These are phyloP conservation scores for Tetraneura akinire DNA, from an alignment of 1,140 invertebrate genomes.

Conservation along the genomic window DNA sequence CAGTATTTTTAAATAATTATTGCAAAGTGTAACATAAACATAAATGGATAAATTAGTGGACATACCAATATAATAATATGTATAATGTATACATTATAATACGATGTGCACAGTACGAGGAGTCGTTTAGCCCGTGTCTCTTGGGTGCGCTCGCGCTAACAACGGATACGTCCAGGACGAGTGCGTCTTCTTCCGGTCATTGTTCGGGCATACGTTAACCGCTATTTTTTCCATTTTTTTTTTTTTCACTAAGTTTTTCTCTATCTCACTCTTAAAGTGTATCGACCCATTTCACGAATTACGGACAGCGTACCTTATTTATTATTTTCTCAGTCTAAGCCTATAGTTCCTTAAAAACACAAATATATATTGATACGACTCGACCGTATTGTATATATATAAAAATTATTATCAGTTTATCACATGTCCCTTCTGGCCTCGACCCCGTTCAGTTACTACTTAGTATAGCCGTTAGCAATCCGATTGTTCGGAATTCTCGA, in stretches of 20 bases:
- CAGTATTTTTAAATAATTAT: too few relatives aligned
- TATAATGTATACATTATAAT: too few relatives aligned
- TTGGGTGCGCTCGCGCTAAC: slow-evolving; percentile 8
- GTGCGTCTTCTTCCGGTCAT: slow-evolving; percentile 31
- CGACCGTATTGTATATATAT: not conserved
- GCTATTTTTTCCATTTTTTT: slow-evolving; percentile 9
- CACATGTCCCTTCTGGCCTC: not conserved
- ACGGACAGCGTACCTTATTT: not conserved
- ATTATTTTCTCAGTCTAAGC: not conserved
- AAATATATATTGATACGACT: not conserved
- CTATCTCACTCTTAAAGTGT: not conserved
- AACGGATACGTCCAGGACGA: slow-evolving; percentile 1
- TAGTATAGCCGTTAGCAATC: too few relatives aligned
- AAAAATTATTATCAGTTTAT: not conserved
- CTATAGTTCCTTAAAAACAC: not conserved
- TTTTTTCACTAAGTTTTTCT: too few relatives aligned
- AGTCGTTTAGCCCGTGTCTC: not conserved
- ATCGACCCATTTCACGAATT: slow-evolving; percentile 28
- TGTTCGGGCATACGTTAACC: slow-evolving; percentile 17
- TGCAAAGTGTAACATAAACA: not conserved
- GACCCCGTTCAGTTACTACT: not conserved
- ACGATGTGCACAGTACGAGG: not conserved
- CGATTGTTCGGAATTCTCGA: too few relatives aligned
- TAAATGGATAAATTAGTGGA: too few relatives aligned
- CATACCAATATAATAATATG: too few relatives aligned